phyloP scores from a whole-genome alignment of 2,797 vertebrate species.

The Denticeps clupeoides region DNA sequence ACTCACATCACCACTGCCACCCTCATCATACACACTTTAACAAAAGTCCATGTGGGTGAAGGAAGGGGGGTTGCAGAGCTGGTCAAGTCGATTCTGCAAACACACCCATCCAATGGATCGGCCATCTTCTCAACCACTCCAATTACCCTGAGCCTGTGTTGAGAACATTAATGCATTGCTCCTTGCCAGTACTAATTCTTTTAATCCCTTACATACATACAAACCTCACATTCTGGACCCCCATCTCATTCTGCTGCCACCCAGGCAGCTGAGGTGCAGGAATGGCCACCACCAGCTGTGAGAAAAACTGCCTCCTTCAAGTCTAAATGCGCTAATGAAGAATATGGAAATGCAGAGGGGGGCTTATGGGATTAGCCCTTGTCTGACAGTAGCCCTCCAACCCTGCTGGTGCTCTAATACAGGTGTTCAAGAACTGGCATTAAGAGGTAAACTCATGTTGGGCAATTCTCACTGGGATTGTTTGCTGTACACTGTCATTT shows the following conservation, averaged over 20 bases:
- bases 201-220: slow-evolving; percentile 79
- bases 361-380: slow-evolving; percentile 76
- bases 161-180: slow-evolving; percentile 64
- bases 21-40: slow-evolving; percentile 31
- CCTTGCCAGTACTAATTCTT: slow-evolving; percentile 66
- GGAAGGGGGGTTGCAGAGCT: slow-evolving; percentile 48
- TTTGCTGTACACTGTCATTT: slow-evolving; percentile 46
- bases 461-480: slow-evolving; percentile 51
- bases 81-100: slow-evolving; percentile 74
- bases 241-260: slow-evolving; percentile 70
- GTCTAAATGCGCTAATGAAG: slow-evolving; percentile 73
- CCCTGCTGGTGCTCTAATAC: slow-evolving; percentile 57
- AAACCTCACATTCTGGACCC: slow-evolving; percentile 69
- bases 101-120: slow-evolving; percentile 73
- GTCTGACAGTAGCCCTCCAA: slow-evolving; percentile 58
- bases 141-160: slow-evolving; percentile 69
- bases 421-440: slow-evolving; percentile 72
- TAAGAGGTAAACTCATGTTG: slow-evolving; percentile 50
- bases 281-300: slow-evolving; percentile 62
- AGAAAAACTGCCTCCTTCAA: slow-evolving; percentile 57
- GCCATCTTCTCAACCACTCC: slow-evolving; percentile 71
- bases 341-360: slow-evolving; percentile 68
- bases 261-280: slow-evolving; percentile 60
- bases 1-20: slow-evolving; percentile 37
- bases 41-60: slow-evolving; percentile 60